These are phyloP conservation scores for Platycnemis pennipes DNA, from an alignment of 2,888 invertebrate genomes.

Conservation along the genomic window DNA sequence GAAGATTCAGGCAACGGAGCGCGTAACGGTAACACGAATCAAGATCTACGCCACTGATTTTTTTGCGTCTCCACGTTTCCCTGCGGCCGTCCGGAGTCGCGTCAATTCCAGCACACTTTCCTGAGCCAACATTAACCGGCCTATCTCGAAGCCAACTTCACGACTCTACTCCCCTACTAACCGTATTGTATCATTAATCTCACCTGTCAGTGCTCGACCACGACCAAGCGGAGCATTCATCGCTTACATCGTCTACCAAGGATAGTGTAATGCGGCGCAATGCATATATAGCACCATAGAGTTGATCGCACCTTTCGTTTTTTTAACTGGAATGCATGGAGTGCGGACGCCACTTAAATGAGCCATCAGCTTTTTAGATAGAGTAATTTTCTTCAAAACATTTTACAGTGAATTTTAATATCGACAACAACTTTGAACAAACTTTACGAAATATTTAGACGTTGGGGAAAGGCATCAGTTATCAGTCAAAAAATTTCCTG, in stretches of 20 bases:
- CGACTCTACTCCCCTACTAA: not conserved
- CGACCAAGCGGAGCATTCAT: not conserved
- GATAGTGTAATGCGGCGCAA: not conserved
- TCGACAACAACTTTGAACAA: no score
- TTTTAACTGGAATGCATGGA: not conserved
- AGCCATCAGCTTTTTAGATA: no score
- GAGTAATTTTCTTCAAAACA: no score
- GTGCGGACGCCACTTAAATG: not conserved
- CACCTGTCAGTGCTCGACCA: not conserved
- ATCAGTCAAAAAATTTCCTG: no score
- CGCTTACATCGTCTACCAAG: not conserved
- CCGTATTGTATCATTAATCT: slow-evolving; percentile 5
- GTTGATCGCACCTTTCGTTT: not conserved
- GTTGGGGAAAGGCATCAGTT: no score
- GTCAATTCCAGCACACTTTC: not conserved
- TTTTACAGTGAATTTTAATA: no score
- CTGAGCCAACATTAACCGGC: not conserved
- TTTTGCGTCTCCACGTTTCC: not conserved
- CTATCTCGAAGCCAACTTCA: slow-evolving; percentile 26
- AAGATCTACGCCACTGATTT: slow-evolving; percentile 24
- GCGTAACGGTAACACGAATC: slow-evolving; percentile 6
- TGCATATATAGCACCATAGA: not conserved
- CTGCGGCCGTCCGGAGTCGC: not conserved
- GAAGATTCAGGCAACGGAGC: slow-evolving; percentile 28
- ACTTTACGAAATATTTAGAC: no score